Percentiles rank a stretch among this genome's conserved stretches.
These are phyloP conservation scores for Etia nguti DNA, from an alignment of 2,113 vertebrate genomes.

Conservation along the genomic window DNA sequence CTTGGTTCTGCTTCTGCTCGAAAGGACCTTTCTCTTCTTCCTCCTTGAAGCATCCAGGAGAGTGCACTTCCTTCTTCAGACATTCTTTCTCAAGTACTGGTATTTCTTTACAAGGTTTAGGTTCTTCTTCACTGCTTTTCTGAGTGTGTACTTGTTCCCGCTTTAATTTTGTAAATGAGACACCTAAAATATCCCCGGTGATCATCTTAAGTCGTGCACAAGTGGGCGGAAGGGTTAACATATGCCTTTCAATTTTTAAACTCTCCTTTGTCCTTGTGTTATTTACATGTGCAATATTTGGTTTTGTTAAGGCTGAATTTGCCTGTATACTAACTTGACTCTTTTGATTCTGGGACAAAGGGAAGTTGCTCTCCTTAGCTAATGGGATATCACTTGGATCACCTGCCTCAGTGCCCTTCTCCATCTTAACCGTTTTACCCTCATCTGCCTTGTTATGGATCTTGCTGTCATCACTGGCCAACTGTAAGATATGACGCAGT, in stretches of 20 bases:
- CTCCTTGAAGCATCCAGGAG: neutral
- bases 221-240: neutral
- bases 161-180: neutral
- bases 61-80: neutral
- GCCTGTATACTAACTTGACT: neutral
- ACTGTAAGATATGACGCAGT: neutral
- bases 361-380: neutral
- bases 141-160: neutral
- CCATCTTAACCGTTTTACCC: neutral
- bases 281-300: neutral
- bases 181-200: neutral
- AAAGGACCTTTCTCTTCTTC: neutral
- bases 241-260: neutral
- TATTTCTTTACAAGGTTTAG: constrained; percentile 13
- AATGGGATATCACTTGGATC: neutral
- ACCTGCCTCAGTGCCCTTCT: neutral
- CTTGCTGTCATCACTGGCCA: neutral
- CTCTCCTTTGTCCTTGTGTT: neutral
- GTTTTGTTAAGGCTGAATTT: neutral
- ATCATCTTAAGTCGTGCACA: neutral
- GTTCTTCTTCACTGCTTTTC: neutral
- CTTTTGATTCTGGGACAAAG: neutral
- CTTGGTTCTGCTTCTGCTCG: neutral
- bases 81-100: constrained; percentile 32
- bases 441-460: neutral